Conservation (phyloP, 2,113 vertebrate species). For the Ammodramus savannarum region DNA sequence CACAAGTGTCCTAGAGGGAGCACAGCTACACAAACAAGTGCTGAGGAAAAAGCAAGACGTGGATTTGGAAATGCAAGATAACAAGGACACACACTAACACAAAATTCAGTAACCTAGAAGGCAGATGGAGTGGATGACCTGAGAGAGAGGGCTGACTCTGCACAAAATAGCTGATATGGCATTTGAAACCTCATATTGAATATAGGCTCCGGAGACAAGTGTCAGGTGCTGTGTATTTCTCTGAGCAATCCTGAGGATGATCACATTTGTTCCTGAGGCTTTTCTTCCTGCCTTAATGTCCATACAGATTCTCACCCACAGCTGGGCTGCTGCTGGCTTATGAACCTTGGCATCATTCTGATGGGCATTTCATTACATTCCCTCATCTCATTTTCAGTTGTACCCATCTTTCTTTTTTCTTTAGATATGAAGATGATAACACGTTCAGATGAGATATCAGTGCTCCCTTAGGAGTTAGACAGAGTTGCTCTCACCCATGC, state of each 20-base stretch:
- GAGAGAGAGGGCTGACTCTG: background rate
- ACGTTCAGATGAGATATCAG: background rate
- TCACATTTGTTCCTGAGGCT: background rate
- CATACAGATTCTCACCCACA: background rate
- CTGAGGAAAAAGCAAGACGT: accelerated
- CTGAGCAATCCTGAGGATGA: background rate
- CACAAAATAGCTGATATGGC: background rate
- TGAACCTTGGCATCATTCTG: background rate
- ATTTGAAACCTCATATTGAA: background rate
- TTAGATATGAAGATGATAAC: background rate
- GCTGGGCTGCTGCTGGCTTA: background rate
- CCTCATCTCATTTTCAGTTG: background rate
- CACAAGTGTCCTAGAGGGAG: background rate
- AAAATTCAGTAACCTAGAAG: background rate
- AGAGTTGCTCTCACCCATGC: background rate
- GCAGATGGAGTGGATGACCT: background rate
- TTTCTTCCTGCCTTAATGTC: background rate
- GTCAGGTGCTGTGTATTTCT: background rate
- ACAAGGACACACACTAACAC: background rate
- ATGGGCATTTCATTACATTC: background rate
- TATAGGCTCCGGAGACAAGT: background rate
- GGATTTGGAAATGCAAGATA: background rate
- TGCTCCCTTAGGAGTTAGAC: background rate
- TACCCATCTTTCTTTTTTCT: background rate
- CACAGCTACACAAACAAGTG: background rate